Percentiles rank a stretch among this genome's conserved stretches.
Conservation (phyloP, 2,113 vertebrate genomes). For the Brachyhypopomus occidentalis region DNA sequence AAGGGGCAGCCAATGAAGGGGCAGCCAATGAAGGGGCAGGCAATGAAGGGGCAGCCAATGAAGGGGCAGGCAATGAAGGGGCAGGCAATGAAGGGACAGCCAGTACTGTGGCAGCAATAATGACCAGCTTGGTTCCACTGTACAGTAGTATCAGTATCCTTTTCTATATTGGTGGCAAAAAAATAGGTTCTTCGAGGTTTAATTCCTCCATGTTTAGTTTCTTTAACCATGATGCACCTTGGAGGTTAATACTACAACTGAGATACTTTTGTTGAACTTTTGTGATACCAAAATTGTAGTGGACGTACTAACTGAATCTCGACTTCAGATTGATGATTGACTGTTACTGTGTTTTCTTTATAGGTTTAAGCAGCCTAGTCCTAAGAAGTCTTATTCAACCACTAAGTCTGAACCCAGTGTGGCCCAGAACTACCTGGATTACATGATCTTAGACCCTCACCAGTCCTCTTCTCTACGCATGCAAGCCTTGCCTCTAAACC, state of each 20-base stretch:
- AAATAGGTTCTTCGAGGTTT: not conserved
- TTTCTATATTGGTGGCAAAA: not conserved
- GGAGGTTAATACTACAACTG: not conserved
- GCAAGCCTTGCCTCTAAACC: conserved; percentile 82
- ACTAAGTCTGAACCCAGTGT: conserved; percentile 65
- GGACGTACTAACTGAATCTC: too few species aligned
- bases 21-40: too few species aligned
- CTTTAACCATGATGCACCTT: not conserved
- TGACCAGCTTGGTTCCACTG: too few species aligned
- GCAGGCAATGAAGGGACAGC: too few species aligned
- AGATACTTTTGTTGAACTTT: not conserved
- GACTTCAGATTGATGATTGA: too few species aligned
- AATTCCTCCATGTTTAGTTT: not conserved
- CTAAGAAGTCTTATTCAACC: conserved; percentile 57
- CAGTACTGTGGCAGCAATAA: too few species aligned
- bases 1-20: too few species aligned
- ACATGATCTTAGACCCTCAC: conserved; percentile 81
- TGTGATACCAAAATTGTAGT: not conserved
- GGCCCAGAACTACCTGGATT: conserved; percentile 83
- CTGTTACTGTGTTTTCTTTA: conserved; percentile 16
- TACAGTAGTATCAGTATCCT: not conserved
- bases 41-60: too few species aligned
- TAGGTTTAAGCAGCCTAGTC: conserved; percentile 41
- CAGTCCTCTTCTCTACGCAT: conserved; percentile 71
- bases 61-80: too few species aligned